Conservation (phyloP, 2,797 vertebrate genomes). For the Mormyrops boulengeri region DNA sequence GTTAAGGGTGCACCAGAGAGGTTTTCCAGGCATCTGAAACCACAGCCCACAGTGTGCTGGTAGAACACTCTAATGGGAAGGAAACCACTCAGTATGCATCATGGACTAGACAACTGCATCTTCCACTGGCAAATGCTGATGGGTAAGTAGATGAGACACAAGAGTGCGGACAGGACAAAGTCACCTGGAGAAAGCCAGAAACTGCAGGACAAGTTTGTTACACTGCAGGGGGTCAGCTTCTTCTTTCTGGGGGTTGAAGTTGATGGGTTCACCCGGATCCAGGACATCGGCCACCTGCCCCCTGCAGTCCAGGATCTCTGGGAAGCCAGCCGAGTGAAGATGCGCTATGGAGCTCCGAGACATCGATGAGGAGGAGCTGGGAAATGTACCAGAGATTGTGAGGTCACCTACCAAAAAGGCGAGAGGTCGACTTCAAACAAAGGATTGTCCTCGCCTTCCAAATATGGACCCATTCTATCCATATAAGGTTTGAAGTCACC, state of each 20-base stretch:
- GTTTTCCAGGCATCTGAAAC: not conserved
- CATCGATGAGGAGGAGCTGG: slow-evolving; percentile 59
- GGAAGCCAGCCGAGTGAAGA: slow-evolving; percentile 71
- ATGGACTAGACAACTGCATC: not conserved
- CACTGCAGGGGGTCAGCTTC: slow-evolving; percentile 72
- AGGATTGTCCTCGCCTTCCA: not conserved
- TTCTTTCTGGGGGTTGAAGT: slow-evolving; percentile 68
- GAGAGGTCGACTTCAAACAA: not conserved
- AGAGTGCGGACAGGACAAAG: not conserved
- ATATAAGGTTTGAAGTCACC: not conserved
- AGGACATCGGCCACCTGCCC: slow-evolving; percentile 67
- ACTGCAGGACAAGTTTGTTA: slow-evolving; percentile 83
- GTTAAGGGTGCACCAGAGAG: not conserved
- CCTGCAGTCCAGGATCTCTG: slow-evolving; percentile 66
- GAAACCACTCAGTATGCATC: not conserved
- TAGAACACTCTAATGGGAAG: not conserved
- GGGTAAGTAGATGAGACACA: not conserved
- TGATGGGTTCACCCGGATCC: slow-evolving; percentile 55
- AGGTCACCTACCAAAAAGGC: not conserved
- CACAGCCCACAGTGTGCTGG: not conserved
- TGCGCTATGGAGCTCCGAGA: slow-evolving; percentile 70
- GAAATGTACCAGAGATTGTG: not conserved
- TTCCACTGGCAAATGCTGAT: not conserved
- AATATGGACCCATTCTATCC: not conserved
- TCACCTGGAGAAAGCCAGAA: slow-evolving; percentile 85